A percentile compares a stretch with the other conserved stretches of the same genome.
These are phyloP conservation scores for Lithophane socia DNA, from an alignment of 2,888 invertebrate species.

Conservation along the genomic window DNA sequence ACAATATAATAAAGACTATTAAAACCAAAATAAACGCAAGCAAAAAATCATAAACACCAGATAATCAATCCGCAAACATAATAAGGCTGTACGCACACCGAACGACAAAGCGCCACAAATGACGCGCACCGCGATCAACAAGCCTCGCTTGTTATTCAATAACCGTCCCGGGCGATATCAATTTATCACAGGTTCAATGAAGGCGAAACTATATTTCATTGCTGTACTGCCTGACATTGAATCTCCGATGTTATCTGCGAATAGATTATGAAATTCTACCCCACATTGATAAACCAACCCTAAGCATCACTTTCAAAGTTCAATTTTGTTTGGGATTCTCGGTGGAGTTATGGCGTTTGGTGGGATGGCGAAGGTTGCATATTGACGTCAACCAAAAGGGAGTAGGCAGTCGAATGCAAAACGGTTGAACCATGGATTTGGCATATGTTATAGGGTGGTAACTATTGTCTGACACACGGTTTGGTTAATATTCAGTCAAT, in stretches of 20 bases:
- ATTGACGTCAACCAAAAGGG: constrained; percentile 90
- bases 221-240: constrained; percentile 84
- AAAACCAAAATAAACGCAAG: neutral
- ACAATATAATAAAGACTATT: neutral
- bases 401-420: constrained; percentile 88
- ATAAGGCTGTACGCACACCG: constrained; percentile 55
- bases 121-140: constrained; percentile 73
- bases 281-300: constrained; percentile 39
- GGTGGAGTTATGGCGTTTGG: constrained; percentile 67
- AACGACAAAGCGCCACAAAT: constrained; percentile 69
- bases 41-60: neutral
- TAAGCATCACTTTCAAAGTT: constrained; percentile 5
- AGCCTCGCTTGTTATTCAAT: constrained; percentile 89
- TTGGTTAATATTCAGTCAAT: constrained; percentile 22
- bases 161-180: constrained; percentile 85
- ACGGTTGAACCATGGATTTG: constrained; percentile 90
- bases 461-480: constrained; percentile 80
- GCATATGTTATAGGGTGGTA: constrained; percentile 89
- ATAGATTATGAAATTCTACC: constrained; percentile 69
- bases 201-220: constrained; percentile 90
- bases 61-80: constrained; percentile 53
- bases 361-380: constrained; percentile 77
- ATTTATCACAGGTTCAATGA: constrained; percentile 90
- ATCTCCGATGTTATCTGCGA: constrained; percentile 73
- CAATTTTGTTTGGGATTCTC: constrained; percentile 27